A percentile compares a stretch with the other conserved stretches of the same genome.
Evolutionary conservation across 2,888 invertebrate species (phyloP).

Genomic region (Oscheius onirici): DNA sequence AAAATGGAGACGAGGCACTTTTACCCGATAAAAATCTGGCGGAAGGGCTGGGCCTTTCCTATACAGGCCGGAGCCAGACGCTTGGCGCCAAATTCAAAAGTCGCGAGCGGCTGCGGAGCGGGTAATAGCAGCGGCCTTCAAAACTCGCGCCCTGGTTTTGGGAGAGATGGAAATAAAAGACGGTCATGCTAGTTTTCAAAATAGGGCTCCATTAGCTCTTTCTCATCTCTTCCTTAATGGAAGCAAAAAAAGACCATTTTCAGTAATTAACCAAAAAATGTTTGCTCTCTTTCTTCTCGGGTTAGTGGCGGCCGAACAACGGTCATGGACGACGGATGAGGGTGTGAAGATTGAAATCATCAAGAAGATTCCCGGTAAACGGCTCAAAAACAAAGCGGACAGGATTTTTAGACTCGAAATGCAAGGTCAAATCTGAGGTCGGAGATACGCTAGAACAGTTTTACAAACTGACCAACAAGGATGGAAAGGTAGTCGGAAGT

Average conservation of each 20-base stretch:
- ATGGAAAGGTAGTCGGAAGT: conserved; percentile 68
- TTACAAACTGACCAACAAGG: conserved; percentile 67
- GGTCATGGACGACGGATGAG: conserved; percentile 69
- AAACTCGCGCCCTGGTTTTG: conserved; percentile 8
- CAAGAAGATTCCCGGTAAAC: conserved; percentile 66
- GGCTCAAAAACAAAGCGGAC: neutral
- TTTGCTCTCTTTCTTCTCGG: conserved; percentile 5
- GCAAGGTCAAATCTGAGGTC: conserved; percentile 63
- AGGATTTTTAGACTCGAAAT: conserved; percentile 59
- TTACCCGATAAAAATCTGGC: conserved; percentile 9
- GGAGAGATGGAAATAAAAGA: neutral
- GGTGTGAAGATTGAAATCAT: conserved; percentile 70
- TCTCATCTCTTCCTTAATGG: neutral
- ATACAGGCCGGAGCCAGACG: neutral
- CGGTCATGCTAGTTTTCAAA: neutral
- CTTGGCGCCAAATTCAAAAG: conserved; percentile 27
- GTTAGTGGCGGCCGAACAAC: conserved; percentile 40
- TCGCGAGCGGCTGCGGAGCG: neutral
- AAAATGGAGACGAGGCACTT: neutral
- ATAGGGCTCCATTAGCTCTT: neutral
- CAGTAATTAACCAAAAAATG: conserved; percentile 28
- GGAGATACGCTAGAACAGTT: conserved; percentile 70
- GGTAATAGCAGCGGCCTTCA: neutral
- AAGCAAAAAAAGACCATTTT: neutral
- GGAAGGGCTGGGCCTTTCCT: neutral